Conservation (phyloP, 2,113 vertebrate genomes). For the Anseranas semipalmata region DNA sequence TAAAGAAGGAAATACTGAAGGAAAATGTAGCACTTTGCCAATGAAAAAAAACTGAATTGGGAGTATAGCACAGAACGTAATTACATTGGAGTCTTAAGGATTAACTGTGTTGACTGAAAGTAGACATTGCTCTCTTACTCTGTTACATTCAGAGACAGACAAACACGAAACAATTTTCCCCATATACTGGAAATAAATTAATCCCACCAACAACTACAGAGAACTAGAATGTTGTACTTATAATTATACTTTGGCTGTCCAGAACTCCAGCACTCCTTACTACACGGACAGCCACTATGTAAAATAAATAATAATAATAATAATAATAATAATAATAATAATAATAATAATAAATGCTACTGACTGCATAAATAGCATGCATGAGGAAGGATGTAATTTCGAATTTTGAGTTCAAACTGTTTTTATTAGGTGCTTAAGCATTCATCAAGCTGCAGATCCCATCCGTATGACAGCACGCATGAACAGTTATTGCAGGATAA, state of each 20-base stretch:
- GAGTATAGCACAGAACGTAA: neutral
- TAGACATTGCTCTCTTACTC: neutral
- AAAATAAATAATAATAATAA: too few relatives aligned
- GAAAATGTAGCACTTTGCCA: neutral
- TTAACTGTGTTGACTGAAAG: neutral
- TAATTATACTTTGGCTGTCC: neutral
- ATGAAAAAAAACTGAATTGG: neutral
- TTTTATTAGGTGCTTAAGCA: neutral
- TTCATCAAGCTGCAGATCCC: neutral
- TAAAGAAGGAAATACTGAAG: neutral
- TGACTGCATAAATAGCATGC: neutral
- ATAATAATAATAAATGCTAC: too few relatives aligned
- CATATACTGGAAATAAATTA: neutral
- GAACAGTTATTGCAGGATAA: neutral
- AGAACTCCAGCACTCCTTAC: neutral
- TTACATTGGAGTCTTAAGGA: neutral
- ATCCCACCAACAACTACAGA: neutral
- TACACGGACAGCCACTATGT: neutral
- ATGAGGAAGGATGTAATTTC: neutral
- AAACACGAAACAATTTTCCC: neutral
- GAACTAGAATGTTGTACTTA: neutral
- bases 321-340: too few relatives aligned
- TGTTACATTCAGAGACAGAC: neutral
- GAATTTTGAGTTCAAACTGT: neutral
- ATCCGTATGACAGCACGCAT: neutral